Evolutionary conservation across 2,888 invertebrate species (phyloP).

Genomic region (Tinea trinotella): DNA sequence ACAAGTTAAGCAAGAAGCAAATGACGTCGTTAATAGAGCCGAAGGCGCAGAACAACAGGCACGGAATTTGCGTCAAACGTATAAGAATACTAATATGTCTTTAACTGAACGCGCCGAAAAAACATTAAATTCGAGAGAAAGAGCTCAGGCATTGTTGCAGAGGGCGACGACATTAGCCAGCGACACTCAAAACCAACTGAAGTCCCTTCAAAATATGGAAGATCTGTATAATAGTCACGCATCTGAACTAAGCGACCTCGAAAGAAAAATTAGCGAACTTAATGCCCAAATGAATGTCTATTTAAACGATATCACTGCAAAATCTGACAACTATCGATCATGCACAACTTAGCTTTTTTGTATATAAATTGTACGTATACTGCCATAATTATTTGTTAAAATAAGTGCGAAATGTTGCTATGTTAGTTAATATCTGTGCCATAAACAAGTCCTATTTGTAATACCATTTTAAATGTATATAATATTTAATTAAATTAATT

Average conservation of each 20-base stretch:
- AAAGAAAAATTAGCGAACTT: constrained; percentile 74
- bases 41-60: constrained; percentile 78
- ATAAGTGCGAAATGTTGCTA: too few species aligned
- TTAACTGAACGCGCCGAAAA: constrained; percentile 81
- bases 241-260: constrained; percentile 70
- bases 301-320: constrained; percentile 72
- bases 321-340: constrained; percentile 75
- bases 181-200: constrained; percentile 81
- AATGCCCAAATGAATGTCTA: constrained; percentile 77
- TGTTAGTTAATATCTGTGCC: too few species aligned
- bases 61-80: constrained; percentile 75
- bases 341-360: constrained; percentile 65
- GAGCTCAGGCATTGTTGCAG: constrained; percentile 83
- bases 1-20: constrained; percentile 84
- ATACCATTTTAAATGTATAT: neutral
- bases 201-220: constrained; percentile 80
- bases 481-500: neutral
- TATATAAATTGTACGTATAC: neutral
- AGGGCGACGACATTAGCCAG: constrained; percentile 88
- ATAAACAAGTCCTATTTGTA: neutral
- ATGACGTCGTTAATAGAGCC: constrained; percentile 80
- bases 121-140: constrained; percentile 83
- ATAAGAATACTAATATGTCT: constrained; percentile 79
- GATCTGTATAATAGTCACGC: constrained; percentile 78
- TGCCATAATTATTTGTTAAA: neutral